phyloP scores from a whole-genome alignment of 2,113 vertebrate species.

The Pleuronectes platessa region DNA sequence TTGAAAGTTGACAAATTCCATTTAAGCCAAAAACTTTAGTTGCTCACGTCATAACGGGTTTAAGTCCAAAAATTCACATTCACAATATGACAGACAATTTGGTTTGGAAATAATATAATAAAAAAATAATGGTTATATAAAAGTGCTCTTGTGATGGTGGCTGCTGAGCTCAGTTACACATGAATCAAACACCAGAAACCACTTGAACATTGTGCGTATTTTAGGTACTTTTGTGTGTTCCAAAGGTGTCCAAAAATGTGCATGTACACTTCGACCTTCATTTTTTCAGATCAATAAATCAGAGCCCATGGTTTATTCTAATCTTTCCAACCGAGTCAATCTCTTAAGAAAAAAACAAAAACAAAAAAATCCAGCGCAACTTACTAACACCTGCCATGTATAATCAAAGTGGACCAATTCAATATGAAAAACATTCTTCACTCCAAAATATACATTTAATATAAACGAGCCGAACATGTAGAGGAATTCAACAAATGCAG shows the following conservation, averaged over 20 bases:
- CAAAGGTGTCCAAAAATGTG: neutral
- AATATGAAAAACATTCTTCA: constrained; percentile 48
- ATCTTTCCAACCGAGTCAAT: constrained; percentile 39
- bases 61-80: constrained; percentile 1
- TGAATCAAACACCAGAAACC: constrained; percentile 8
- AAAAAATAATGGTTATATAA: too few species aligned
- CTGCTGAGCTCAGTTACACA: constrained; percentile 22
- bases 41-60: neutral
- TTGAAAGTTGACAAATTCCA: neutral
- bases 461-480: constrained; percentile 83
- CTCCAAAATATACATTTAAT: constrained; percentile 69
- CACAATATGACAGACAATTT: constrained; percentile 7
- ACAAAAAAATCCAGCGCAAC: neutral
- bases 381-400: neutral
- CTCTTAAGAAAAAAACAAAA: neutral
- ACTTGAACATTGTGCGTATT: neutral
- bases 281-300: neutral
- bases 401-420: constrained; percentile 4
- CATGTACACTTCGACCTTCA: neutral
- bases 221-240: too few species aligned
- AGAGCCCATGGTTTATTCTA: constrained; percentile 1
- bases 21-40: neutral
- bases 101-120: neutral
- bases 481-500: constrained; percentile 84
- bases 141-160: neutral